Evolutionary conservation across 2,113 vertebrate genomes (phyloP).

Genomic region (pig (Sus scrofa)): DNA sequence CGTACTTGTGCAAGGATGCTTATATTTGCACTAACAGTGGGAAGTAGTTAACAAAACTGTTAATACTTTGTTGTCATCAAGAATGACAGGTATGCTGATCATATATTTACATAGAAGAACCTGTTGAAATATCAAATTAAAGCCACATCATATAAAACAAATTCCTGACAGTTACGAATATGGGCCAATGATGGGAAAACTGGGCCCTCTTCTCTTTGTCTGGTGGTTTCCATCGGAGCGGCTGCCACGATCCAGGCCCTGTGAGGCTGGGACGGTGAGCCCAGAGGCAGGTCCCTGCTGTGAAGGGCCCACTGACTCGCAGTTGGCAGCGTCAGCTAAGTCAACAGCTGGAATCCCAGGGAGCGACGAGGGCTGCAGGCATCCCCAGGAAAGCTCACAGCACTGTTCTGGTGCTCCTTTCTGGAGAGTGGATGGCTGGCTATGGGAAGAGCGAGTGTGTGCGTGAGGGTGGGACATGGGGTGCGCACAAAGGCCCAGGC

Average conservation of each 20-base stretch:
- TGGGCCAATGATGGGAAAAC: neutral
- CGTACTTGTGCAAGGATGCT: neutral
- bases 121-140: neutral
- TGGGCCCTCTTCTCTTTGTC: fast-evolving
- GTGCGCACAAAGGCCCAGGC: neutral
- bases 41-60: neutral
- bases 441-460: too few species aligned
- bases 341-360: too few species aligned
- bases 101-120: neutral
- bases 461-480: fast-evolving
- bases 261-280: neutral
- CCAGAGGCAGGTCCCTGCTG: neutral
- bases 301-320: neutral
- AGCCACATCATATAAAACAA: fast-evolving
- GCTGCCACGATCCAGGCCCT: neutral
- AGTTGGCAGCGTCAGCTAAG: too few species aligned
- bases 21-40: fast-evolving
- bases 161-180: fast-evolving
- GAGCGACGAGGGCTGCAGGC: neutral
- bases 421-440: neutral
- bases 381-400: neutral
- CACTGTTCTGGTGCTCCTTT: neutral
- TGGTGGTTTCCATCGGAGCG: neutral
- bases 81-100: neutral
- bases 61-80: fast-evolving